Evolutionary conservation across 2,888 invertebrate genomes (phyloP).

Genomic region (Drosophila trichaetosa): DNA sequence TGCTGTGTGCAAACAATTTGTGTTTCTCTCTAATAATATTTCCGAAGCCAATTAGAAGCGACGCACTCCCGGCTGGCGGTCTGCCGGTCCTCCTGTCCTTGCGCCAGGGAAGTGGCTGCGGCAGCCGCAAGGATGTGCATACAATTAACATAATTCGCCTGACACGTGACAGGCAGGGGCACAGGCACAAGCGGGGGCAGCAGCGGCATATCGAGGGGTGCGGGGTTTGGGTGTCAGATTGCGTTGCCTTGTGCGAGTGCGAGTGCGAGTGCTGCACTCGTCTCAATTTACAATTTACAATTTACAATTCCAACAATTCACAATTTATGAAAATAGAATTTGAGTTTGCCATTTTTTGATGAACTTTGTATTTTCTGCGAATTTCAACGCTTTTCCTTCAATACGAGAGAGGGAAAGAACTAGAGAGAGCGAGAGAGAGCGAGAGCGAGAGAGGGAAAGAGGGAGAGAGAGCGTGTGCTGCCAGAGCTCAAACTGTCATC

Average conservation of each 20-base stretch:
- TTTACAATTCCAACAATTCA: slow-evolving; percentile 74
- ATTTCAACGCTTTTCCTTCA: background rate
- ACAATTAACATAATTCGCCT: slow-evolving; percentile 85
- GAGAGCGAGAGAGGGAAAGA: background rate
- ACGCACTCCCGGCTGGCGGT: slow-evolving; percentile 51
- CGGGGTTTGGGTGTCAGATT: slow-evolving; percentile 59
- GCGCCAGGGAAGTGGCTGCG: slow-evolving; percentile 15
- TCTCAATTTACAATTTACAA: slow-evolving; percentile 81
- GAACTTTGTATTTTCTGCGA: slow-evolving; percentile 52
- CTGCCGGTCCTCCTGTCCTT: slow-evolving; percentile 3
- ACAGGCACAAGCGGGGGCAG: background rate
- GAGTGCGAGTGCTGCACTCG: slow-evolving; percentile 63
- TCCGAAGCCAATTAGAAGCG: slow-evolving; percentile 74
- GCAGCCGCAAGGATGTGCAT: slow-evolving; percentile 77
- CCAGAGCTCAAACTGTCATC: slow-evolving; percentile 18
- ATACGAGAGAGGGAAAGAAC: background rate
- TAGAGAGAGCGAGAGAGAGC: background rate
- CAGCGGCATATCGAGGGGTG: background rate
- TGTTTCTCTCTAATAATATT: slow-evolving; percentile 67
- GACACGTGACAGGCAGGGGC: slow-evolving; percentile 83
- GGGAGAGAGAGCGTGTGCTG: slow-evolving; percentile 6
- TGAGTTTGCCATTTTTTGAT: slow-evolving; percentile 72
- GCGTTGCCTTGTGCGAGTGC: slow-evolving; percentile 52
- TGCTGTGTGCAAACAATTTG: slow-evolving; percentile 56
- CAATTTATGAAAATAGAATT: slow-evolving; percentile 80